These are phyloP conservation scores for Epinephelus moara DNA, from an alignment of 2,113 vertebrate species.

Conservation along the genomic window DNA sequence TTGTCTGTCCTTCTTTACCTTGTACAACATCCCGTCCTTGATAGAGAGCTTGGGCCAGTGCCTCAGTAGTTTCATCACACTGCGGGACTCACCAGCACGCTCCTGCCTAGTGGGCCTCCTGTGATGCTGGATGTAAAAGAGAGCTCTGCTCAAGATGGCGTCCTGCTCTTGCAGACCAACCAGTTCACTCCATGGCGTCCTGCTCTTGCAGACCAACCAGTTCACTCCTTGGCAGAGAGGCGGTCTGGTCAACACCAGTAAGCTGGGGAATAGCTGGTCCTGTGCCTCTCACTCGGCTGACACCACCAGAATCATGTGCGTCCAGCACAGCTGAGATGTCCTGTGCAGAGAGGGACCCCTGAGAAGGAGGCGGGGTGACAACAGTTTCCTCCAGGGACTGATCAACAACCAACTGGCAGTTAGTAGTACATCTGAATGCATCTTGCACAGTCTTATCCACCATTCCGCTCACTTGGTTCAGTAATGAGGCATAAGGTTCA, in stretches of 20 bases:
- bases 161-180: conserved; percentile 24
- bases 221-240: background rate
- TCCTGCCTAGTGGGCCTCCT: conserved; percentile 12
- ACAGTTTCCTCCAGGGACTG: background rate
- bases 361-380: background rate
- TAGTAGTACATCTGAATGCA: conserved; percentile 9
- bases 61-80: background rate
- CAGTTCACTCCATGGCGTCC: conserved; percentile 13
- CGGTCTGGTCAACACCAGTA: background rate
- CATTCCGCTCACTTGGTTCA: conserved; percentile 23
- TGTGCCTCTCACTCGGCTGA: background rate
- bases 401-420: conserved; percentile 18
- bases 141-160: background rate
- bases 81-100: background rate
- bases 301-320: background rate
- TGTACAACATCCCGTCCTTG: conserved; percentile 7
- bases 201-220: conserved; percentile 19
- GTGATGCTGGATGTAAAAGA: background rate
- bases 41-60: conserved; percentile 7
- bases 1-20: conserved; percentile 2
- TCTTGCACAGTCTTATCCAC: conserved; percentile 18
- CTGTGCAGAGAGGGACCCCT: background rate
- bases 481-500: conserved; percentile 20
- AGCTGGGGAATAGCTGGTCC: background rate
- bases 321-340: background rate